A percentile compares a stretch with the other conserved stretches of the same genome.
Evolutionary conservation across 2,113 vertebrate species (phyloP).

Genomic region (Paradoxurus hermaphroditus): DNA sequence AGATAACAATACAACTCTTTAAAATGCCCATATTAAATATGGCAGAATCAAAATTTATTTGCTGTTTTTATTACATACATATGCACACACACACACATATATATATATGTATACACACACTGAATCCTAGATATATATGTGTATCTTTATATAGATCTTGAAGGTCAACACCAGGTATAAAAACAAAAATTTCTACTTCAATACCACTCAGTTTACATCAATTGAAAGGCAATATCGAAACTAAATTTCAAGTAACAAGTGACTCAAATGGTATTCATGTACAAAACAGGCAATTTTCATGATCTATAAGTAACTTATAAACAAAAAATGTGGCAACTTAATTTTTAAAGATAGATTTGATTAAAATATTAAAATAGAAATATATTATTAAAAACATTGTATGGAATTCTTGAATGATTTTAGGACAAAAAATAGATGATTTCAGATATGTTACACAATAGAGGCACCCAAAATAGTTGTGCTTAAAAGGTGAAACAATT

Average conservation of each 20-base stretch:
- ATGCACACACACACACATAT: not conserved
- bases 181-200: conserved; percentile 53
- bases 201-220: conserved; percentile 1
- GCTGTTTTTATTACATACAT: not conserved
- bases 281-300: conserved; percentile 79
- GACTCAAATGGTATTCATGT: conserved; percentile 76
- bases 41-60: conserved; percentile 22
- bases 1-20: conserved; percentile 1
- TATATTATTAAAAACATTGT: conserved; percentile 64
- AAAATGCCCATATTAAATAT: not conserved
- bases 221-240: conserved; percentile 77
- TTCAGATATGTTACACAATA: conserved; percentile 50
- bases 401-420: conserved; percentile 70
- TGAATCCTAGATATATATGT: not conserved
- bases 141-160: not conserved
- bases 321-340: conserved; percentile 76
- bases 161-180: not conserved
- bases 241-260: conserved; percentile 80
- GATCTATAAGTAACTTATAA: conserved; percentile 78
- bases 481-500: conserved; percentile 60
- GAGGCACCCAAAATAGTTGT: conserved; percentile 62
- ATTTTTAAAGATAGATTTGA: conserved; percentile 60
- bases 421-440: conserved; percentile 69
- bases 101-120: not conserved
- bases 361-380: conserved; percentile 66